Conservation (phyloP, 2,888 invertebrate species). For the Arrhopalites spinosus region DNA sequence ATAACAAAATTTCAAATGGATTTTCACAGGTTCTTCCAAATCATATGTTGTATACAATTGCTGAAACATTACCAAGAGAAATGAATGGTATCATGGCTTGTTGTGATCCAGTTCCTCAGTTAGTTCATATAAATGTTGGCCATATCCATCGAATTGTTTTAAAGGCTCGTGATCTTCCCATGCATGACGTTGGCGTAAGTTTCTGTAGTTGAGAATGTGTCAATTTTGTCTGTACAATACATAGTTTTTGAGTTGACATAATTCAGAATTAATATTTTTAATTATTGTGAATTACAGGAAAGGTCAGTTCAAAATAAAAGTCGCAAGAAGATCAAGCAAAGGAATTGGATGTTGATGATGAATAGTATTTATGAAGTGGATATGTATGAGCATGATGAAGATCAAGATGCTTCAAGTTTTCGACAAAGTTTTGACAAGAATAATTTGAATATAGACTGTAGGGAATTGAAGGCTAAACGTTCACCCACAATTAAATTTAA, state of each 20-base stretch:
- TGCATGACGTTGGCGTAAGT: conserved; percentile 61
- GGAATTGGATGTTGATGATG: conserved; percentile 49
- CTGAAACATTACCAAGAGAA: conserved; percentile 85
- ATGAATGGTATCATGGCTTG: conserved; percentile 90
- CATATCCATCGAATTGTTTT: conserved; percentile 68
- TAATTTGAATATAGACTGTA: conserved; percentile 1
- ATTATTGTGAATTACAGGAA: conserved; percentile 39
- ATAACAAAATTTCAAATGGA: too few species aligned
- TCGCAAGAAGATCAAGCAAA: conserved; percentile 42
- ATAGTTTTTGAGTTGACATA: too few species aligned
- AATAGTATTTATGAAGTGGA: conserved; percentile 49
- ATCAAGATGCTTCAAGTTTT: conserved; percentile 1
- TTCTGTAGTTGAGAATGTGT: neutral
- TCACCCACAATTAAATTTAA: conserved; percentile 22
- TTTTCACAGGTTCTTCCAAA: conserved; percentile 95
- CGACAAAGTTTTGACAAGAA: neutral
- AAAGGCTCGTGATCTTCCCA: conserved; percentile 71
- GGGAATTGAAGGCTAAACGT: conserved; percentile 33
- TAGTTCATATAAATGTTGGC: conserved; percentile 66
- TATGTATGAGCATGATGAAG: neutral
- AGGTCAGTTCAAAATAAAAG: conserved; percentile 38
- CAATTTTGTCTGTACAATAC: too few species aligned
- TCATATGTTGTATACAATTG: conserved; percentile 90
- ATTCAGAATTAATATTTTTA: conserved; percentile 17
- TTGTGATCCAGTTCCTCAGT: conserved; percentile 89